Evolutionary conservation across 1,140 invertebrate genomes (phyloP), one percentile per base, ranked within the genome.

Genomic region (Ptiloglossa arizonensis): DNA sequence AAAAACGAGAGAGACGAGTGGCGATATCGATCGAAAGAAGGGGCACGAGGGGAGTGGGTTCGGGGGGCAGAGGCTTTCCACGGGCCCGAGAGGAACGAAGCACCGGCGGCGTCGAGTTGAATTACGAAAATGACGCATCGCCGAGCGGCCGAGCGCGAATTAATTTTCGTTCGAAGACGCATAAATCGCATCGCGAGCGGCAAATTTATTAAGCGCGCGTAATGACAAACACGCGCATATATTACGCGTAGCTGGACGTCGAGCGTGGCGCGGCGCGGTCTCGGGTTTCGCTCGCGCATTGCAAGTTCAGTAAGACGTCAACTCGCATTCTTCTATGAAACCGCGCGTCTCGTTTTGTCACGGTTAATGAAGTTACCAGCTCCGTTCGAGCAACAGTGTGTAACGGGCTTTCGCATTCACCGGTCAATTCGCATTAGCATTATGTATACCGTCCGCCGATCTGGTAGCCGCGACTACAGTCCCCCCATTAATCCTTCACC

Each of bases 391-490:
- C 73, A 79, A 79, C 82, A 76, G 63, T 75, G 82, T 85, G 68
- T 85, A 85, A 85, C 83, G 71, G 82, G 72, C 82, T 84, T 84
- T 85, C 83, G 66, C 83, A 85, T 84, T 84, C 83, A 80, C 63
- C 73, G 82, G 82, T 85, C 83, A 85, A 81, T 85, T 82, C 79
- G 46, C 82, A 85, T 85, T 85, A 85, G 74, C 83, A 85, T 85
- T 85, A 85, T 62, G n/a, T n/a, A 62, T 84, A 85, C 79, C 59
- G 64, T 85, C 81, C 64, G 67, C 70, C 79, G 82, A 85, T 85
- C 83, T 79, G 74, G 79, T 73, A 79, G 73, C 44, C 50, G 72
- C 44, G 64, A 44, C 48, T 44, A 27, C 50, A 46, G 41, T 44
- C 29, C 41, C 5, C 44, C 41, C 54, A 13, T 32, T 62, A 62